Conservation (phyloP, 2,888 invertebrate species). For the Brachycybe producta region DNA sequence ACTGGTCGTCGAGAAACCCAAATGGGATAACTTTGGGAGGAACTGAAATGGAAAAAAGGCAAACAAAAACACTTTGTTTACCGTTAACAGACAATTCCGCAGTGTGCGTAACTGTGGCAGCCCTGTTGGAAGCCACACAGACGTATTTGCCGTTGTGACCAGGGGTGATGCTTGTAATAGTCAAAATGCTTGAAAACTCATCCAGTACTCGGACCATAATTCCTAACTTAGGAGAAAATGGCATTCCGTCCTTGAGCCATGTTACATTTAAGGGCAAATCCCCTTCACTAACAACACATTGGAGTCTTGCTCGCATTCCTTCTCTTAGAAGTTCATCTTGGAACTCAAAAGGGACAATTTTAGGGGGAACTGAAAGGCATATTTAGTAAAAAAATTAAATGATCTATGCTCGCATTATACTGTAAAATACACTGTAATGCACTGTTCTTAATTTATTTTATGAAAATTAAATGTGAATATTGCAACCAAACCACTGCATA, state of each 20-base stretch:
- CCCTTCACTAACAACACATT: slow-evolving; percentile 65
- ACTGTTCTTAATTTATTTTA: neutral
- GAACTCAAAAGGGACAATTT: slow-evolving; percentile 22
- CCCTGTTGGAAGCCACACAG: slow-evolving; percentile 14
- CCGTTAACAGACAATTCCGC: slow-evolving; percentile 16
- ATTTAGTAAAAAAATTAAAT: too few species aligned
- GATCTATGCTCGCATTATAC: too few species aligned
- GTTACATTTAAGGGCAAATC: slow-evolving; percentile 64
- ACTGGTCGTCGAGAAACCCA: slow-evolving; percentile 17
- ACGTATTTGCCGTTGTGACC: slow-evolving; percentile 13
- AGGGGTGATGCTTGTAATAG: slow-evolving; percentile 12
- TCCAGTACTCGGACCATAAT: slow-evolving; percentile 13
- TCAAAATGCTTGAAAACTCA: slow-evolving; percentile 17
- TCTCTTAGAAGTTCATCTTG: slow-evolving; percentile 45
- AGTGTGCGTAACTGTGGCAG: slow-evolving; percentile 8
- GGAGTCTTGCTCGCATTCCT: slow-evolving; percentile 66
- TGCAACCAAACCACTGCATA: too few species aligned
- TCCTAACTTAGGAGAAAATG: slow-evolving; percentile 25
- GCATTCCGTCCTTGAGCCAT: slow-evolving; percentile 71
- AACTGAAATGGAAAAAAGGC: slow-evolving; percentile 12
- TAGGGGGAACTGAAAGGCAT: slow-evolving; percentile 21
- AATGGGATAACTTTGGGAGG: slow-evolving; percentile 15
- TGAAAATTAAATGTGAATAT: neutral
- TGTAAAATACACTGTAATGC: neutral
- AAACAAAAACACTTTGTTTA: slow-evolving; percentile 12